Conservation (phyloP, 2,888 invertebrate genomes). For the Pinctada fucata region DNA sequence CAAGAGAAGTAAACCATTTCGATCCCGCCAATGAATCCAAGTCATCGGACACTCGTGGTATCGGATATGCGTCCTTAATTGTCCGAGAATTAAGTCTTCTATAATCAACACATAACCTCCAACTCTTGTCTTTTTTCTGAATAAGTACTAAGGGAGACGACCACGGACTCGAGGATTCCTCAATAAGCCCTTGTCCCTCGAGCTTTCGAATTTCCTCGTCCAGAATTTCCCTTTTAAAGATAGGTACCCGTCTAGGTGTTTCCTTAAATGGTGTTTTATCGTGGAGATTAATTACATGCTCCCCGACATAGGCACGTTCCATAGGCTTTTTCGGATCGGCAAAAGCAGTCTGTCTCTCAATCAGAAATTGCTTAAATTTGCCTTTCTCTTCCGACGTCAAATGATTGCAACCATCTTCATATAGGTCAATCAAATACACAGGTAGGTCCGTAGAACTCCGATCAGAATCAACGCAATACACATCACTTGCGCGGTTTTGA, state of each 20-base stretch:
- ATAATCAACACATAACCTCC: no score
- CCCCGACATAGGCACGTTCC: conserved; percentile 16
- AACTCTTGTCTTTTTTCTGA: conserved; percentile 12
- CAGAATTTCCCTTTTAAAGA: conserved; percentile 10
- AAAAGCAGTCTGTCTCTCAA: not conserved
- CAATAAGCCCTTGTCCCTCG: conserved; percentile 16
- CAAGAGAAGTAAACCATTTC: no score
- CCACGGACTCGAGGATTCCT: conserved; percentile 14
- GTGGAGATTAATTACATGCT: conserved; percentile 27
- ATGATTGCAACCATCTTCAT: not conserved
- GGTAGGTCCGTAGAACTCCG: no score
- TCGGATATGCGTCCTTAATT: no score
- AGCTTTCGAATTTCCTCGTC: conserved; percentile 17
- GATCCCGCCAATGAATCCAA: no score
- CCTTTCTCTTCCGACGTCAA: not conserved
- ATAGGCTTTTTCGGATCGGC: conserved; percentile 9
- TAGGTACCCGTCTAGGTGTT: conserved; percentile 2
- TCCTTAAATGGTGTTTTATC: conserved; percentile 33
- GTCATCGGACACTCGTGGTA: no score
- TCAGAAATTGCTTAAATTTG: conserved; percentile 9
- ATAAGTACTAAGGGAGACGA: conserved; percentile 2
- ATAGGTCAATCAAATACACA: no score
- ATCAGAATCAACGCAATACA: no score
- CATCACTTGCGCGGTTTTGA: no score
- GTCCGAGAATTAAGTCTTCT: no score